These are phyloP conservation scores for Drosophila sproati DNA, from an alignment of 1,140 invertebrate genomes.

Conservation along the genomic window DNA sequence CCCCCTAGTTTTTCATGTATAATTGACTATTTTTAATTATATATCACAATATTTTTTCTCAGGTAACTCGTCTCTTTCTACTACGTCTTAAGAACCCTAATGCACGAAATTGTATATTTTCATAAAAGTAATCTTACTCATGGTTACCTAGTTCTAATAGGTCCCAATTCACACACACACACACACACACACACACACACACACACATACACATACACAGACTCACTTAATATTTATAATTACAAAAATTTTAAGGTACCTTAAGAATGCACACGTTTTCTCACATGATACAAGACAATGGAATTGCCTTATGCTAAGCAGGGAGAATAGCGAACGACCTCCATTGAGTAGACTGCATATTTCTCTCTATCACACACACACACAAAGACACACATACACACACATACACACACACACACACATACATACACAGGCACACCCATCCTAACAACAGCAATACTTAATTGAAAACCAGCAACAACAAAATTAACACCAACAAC, in stretches of 20 bases:
- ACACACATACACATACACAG: conserved; percentile 5
- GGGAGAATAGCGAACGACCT: conserved; percentile 39
- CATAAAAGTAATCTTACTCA: conserved; percentile 9
- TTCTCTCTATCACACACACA: conserved; percentile 41
- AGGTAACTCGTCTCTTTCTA: neutral
- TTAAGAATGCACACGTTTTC: conserved; percentile 14
- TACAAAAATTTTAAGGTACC: conserved; percentile 13
- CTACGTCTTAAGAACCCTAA: conserved; percentile 14
- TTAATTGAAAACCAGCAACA: conserved; percentile 55
- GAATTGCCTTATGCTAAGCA: conserved; percentile 49
- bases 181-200: conserved; percentile 4
- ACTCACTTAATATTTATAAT: conserved; percentile 16
- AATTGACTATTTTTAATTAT: neutral
- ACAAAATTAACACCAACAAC: conserved; percentile 20
- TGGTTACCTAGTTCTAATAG: conserved; percentile 25
- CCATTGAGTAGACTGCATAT: conserved; percentile 45
- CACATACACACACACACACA: conserved; percentile 24
- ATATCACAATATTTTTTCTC: neutral
- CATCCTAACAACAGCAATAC: conserved; percentile 18
- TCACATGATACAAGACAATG: conserved; percentile 50
- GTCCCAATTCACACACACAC: neutral
- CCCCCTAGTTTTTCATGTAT: too few species aligned
- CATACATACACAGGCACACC: neutral
- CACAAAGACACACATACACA: conserved; percentile 12
- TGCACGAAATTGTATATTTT: conserved; percentile 1